Conservation (phyloP, 92 coral and sea anemone genomes). For the Porites lobata region DNA sequence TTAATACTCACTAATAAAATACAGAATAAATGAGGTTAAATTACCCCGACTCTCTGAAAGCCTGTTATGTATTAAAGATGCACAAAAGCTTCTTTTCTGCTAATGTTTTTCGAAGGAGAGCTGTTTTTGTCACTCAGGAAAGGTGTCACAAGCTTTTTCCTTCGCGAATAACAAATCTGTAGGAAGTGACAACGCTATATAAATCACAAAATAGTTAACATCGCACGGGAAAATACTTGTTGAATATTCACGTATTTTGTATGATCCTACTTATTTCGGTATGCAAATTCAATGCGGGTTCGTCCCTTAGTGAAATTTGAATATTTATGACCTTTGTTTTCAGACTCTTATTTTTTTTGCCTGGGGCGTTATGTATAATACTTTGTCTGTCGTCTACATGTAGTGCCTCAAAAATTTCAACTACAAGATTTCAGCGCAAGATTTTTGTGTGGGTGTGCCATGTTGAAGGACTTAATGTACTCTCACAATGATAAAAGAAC, state of each 20-base stretch:
- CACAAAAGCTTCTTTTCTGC: background rate
- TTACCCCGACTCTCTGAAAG: too few species aligned
- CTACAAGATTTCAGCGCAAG: too few species aligned
- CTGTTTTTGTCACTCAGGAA: background rate
- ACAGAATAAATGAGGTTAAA: too few species aligned
- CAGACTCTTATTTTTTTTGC: slow-evolving; percentile 36
- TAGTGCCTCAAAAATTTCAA: too few species aligned
- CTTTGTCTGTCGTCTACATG: background rate
- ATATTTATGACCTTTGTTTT: slow-evolving; percentile 1
- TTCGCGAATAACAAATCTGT: background rate
- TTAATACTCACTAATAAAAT: background rate
- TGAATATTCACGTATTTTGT: background rate
- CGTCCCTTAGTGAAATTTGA: slow-evolving; percentile 45
- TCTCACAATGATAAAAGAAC: too few species aligned
- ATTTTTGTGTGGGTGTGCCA: too few species aligned
- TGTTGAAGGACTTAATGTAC: too few species aligned
- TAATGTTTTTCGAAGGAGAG: background rate
- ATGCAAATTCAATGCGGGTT: slow-evolving; percentile 55
- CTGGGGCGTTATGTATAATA: background rate
- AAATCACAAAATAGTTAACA: slow-evolving; percentile 3
- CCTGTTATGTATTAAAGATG: background rate
- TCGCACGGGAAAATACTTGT: slow-evolving; percentile 37
- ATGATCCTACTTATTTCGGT: background rate
- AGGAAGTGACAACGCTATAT: slow-evolving; percentile 19
- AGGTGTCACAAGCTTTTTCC: background rate